phyloP scores from a whole-genome alignment of 2,797 vertebrate species.

The Periparus ater region DNA sequence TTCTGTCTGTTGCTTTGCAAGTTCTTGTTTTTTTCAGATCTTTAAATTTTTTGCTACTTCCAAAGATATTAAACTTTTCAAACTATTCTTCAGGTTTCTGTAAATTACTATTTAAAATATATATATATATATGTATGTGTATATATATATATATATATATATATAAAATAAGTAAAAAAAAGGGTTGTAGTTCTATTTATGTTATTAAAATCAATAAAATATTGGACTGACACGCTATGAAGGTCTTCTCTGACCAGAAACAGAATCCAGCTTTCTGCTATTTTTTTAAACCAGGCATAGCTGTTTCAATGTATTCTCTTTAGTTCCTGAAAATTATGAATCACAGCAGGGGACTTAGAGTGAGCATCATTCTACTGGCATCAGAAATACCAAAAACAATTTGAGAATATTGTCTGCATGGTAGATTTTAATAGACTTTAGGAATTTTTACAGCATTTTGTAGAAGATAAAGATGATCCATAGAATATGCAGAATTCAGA shows the following conservation, averaged over 20 bases:
- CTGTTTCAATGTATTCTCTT: background rate
- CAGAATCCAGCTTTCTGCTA: background rate
- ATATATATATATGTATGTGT: background rate
- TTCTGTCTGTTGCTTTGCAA: background rate
- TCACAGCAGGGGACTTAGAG: background rate
- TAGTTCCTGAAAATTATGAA: slow-evolving; percentile 3
- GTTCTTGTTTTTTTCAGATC: background rate
- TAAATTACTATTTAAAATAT: background rate
- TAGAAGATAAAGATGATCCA: background rate
- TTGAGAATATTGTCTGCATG: background rate
- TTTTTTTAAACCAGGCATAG: background rate
- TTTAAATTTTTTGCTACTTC: background rate
- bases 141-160: background rate
- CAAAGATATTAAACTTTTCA: background rate
- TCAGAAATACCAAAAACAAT: background rate
- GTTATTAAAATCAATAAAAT: background rate
- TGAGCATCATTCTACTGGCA: background rate
- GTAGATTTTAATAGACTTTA: background rate
- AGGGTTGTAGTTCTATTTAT: background rate
- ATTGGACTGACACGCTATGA: background rate
- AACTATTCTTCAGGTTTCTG: background rate
- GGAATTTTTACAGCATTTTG: background rate
- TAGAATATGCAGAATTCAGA: background rate
- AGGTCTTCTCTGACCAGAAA: background rate
- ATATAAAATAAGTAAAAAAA: background rate